These are phyloP conservation scores for Baccha elongata DNA, from an alignment of 2,888 invertebrate species.

Conservation along the genomic window DNA sequence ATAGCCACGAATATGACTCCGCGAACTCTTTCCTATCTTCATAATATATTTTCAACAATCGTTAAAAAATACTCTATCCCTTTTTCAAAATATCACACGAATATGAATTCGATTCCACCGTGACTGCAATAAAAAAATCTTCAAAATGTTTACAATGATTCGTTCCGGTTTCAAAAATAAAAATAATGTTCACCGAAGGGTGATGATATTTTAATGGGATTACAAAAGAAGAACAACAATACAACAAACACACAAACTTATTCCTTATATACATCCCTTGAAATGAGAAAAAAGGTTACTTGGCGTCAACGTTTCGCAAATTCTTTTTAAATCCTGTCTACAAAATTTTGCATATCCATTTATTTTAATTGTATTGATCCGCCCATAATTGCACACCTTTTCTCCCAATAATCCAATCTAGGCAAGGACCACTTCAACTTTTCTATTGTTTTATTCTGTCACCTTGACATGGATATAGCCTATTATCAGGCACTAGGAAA, in stretches of 20 bases:
- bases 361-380: conserved; percentile 64
- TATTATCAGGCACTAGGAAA: conserved; percentile 2
- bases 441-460: conserved; percentile 55
- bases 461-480: conserved; percentile 63
- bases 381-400: conserved; percentile 68
- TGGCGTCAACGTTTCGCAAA: conserved; percentile 63
- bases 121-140: conserved; percentile 51
- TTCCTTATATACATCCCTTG: background rate
- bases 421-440: conserved; percentile 35
- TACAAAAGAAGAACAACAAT: conserved; percentile 22
- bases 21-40: background rate
- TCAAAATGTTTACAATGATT: conserved; percentile 60
- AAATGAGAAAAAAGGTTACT: background rate
- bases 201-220: conserved; percentile 71
- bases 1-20: background rate
- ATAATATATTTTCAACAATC: background rate
- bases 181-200: conserved; percentile 55
- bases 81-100: conserved; percentile 39
- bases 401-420: conserved; percentile 51
- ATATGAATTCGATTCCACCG: conserved; percentile 44
- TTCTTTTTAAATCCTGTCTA: conserved; percentile 52
- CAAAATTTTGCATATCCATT: conserved; percentile 62
- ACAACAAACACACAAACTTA: background rate
- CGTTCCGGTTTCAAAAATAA: conserved; percentile 64
- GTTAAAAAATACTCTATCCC: conserved; percentile 10